These are phyloP conservation scores for Teleopsis dalmanni DNA, from an alignment of 1,140 invertebrate genomes.

Conservation along the genomic window DNA sequence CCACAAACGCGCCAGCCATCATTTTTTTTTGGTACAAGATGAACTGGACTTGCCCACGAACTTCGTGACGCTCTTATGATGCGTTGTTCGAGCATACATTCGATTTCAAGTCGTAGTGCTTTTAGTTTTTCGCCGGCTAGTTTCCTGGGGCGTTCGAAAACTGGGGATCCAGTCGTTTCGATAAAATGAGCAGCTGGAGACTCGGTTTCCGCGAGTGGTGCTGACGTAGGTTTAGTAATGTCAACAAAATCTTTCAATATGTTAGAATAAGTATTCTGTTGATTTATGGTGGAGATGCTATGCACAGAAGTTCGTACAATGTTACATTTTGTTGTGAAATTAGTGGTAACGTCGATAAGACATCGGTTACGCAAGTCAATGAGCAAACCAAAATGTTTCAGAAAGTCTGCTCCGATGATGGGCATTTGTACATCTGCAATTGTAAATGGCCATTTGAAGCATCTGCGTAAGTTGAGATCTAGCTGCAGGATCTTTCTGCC, in stretches of 20 bases:
- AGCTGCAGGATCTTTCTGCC: not conserved
- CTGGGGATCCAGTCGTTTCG: not conserved
- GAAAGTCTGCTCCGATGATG: constrained; percentile 2
- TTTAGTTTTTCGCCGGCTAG: not conserved
- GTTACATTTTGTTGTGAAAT: too few species aligned
- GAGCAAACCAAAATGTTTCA: not conserved
- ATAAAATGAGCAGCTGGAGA: too few species aligned
- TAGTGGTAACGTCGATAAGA: not conserved
- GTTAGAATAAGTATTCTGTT: too few species aligned
- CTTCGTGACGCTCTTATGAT: constrained; percentile 26
- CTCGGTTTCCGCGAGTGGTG: too few species aligned
- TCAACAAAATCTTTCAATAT: too few species aligned
- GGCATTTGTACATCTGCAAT: not conserved
- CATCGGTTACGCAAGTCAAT: not conserved
- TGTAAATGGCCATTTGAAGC: not conserved
- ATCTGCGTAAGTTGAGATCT: not conserved
- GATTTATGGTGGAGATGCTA: too few species aligned
- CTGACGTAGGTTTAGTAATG: too few species aligned
- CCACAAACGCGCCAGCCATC: constrained; percentile 40
- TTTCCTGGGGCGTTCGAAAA: not conserved
- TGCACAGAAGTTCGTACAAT: too few species aligned
- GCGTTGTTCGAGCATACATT: constrained; percentile 24
- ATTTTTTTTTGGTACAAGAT: constrained; percentile 43
- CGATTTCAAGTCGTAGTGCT: constrained; percentile 18
- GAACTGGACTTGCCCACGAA: constrained; percentile 29